Conservation (phyloP, 2,888 invertebrate genomes). For the Melikaiella ostensackeni region DNA sequence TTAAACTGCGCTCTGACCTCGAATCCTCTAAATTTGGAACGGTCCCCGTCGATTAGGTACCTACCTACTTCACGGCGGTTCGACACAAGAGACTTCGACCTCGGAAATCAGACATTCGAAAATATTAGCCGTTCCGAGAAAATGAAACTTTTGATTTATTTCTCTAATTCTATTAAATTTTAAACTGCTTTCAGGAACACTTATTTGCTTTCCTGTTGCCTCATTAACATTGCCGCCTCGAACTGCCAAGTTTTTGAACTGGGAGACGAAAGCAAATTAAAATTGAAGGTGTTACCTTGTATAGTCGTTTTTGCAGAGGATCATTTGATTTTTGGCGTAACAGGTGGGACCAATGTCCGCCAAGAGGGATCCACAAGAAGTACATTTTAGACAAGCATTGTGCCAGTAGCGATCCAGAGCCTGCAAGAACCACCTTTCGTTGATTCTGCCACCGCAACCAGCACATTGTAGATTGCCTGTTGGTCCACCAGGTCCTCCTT, state of each 20-base stretch:
- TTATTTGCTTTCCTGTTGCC: background rate
- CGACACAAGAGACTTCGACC: slow-evolving; percentile 36
- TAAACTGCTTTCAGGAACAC: background rate
- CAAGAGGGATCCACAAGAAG: slow-evolving; percentile 91
- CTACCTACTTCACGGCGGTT: slow-evolving; percentile 37
- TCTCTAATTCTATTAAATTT: background rate
- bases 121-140: slow-evolving; percentile 35
- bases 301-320: slow-evolving; percentile 97
- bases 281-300: slow-evolving; percentile 85
- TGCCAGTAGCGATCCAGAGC: slow-evolving; percentile 98
- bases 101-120: slow-evolving; percentile 37
- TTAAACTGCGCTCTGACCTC: slow-evolving; percentile 75
- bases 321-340: slow-evolving; percentile 95
- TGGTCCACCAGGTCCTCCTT: slow-evolving; percentile 72
- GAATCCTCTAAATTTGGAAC: slow-evolving; percentile 76
- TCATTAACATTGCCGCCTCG: background rate
- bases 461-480: slow-evolving; percentile 87
- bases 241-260: background rate
- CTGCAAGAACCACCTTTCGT: slow-evolving; percentile 93
- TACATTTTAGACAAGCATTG: slow-evolving; percentile 95
- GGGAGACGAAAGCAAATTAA: background rate
- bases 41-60: slow-evolving; percentile 69
- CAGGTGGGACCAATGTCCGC: slow-evolving; percentile 95
- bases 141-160: slow-evolving; percentile 11
- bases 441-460: slow-evolving; percentile 94